A percentile compares a stretch with the other conserved stretches of the same genome.
These are phyloP conservation scores for Macropus fuliginosus DNA, from an alignment of 2,797 vertebrate genomes.

Conservation along the genomic window DNA sequence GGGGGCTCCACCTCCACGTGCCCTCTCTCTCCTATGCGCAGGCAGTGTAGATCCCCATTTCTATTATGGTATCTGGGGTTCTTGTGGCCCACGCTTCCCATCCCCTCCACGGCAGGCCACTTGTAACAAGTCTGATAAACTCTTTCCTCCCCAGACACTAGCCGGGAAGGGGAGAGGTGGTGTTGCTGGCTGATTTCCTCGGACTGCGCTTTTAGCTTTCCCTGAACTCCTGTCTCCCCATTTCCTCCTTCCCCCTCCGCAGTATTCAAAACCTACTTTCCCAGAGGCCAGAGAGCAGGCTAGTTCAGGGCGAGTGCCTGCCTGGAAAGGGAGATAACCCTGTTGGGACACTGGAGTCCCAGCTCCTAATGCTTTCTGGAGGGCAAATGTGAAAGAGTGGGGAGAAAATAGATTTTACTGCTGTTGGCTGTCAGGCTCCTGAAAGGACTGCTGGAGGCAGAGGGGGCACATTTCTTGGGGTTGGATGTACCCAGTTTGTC, in stretches of 20 bases:
- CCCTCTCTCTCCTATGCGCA: not conserved
- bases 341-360: not conserved
- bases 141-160: not conserved
- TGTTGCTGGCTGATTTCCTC: not conserved
- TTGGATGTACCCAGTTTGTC: not conserved
- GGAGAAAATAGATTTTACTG: not conserved
- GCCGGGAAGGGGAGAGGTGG: not conserved
- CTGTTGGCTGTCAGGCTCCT: not conserved
- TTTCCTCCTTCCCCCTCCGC: not conserved
- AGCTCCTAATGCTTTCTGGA: not conserved
- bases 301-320: not conserved
- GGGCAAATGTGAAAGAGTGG: not conserved
- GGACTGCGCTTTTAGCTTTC: not conserved
- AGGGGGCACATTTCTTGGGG: not conserved
- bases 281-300: not conserved
- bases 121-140: not conserved
- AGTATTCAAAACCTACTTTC: not conserved
- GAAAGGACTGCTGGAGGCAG: not conserved
- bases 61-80: too few relatives aligned
- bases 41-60: too few relatives aligned
- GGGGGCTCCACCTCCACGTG: not conserved
- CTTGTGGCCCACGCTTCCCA: not conserved
- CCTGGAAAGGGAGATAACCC: not conserved
- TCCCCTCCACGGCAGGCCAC: not conserved
- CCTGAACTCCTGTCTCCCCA: not conserved